Evolutionary conservation across 2,113 vertebrate species (phyloP), one percentile per base, ranked within the genome.

Genomic region (Gnathonemus longibarbis): DNA sequence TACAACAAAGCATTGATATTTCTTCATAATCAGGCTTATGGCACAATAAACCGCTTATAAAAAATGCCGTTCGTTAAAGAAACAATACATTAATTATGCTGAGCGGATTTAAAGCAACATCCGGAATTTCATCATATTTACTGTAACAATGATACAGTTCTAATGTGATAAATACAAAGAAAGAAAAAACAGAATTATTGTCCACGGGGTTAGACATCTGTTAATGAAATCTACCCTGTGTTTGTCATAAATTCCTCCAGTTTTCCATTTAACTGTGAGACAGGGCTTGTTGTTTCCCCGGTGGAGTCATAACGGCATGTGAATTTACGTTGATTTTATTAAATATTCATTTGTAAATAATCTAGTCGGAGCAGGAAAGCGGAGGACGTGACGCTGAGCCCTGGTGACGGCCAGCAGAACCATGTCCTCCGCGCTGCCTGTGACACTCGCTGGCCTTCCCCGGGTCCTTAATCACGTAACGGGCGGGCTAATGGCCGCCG

Each of bases 261-360:
- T 17, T 80, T 80, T 80, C 74, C 74, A 39, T 80, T 39, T 80
- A 80, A 80, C 74, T 80, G 74, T 80, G 35, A 80, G 74, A 80
- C 13, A 5, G 35, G 74, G 13, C 74, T 80, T 80, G 74, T 80
- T 42, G 31, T 80, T 80, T 42, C 74, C 74, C 74, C 74, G 5
- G 74, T 39, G 74, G 74, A 80, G 74, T 80, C 35, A 42, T 80
- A 80, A 80, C 35, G 10, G 62, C 35, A 46, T 84, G 45, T 84
- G 39, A 84, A 48, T 46, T 46, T 84, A 87, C 3, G 27, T 87
- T 87, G n/a, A 56, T 0, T 87, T 52, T 35, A 53, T 35, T 52
- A 53, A 52, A 87, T 87, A 56, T 35, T 52, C 27, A 87, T 87
- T 52, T 19, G 85, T 52, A 53, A 15, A 53, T 87, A 52, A 56